These are phyloP conservation scores for Petrolisthes cinctipes DNA, from an alignment of 2,888 invertebrate genomes.

Conservation along the genomic window DNA sequence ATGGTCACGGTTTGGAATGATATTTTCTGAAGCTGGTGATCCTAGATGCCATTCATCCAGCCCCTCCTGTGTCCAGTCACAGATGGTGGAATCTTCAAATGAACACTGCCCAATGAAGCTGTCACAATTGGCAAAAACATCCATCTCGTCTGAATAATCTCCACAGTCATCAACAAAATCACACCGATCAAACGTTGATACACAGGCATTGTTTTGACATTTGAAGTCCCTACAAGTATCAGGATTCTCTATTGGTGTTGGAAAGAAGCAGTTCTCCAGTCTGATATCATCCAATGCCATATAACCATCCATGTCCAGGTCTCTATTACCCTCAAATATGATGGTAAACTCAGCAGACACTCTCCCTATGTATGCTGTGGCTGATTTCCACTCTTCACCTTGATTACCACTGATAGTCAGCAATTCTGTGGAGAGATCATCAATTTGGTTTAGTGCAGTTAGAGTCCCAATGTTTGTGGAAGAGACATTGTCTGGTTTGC, in stretches of 20 bases:
- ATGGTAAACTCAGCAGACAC: slow-evolving; percentile 29
- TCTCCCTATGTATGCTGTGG: slow-evolving; percentile 48
- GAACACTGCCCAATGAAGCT: slow-evolving; percentile 36
- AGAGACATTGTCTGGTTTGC: slow-evolving; percentile 16
- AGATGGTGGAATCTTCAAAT: slow-evolving; percentile 47
- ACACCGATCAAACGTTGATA: slow-evolving; percentile 43
- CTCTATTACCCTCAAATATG: slow-evolving; percentile 32
- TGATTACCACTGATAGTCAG: slow-evolving; percentile 24
- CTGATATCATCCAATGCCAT: slow-evolving; percentile 54
- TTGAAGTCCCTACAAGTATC: slow-evolving; percentile 19
- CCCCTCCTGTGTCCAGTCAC: slow-evolving; percentile 39
- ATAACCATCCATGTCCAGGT: slow-evolving; percentile 46
- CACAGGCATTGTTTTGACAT: slow-evolving; percentile 46
- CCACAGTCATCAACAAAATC: slow-evolving; percentile 61
- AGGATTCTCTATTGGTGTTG: slow-evolving; percentile 24
- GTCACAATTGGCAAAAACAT: slow-evolving; percentile 16
- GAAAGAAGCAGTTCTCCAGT: slow-evolving; percentile 51
- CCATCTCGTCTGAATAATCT: slow-evolving; percentile 47
- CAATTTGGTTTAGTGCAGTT: slow-evolving; percentile 9
- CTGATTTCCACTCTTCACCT: slow-evolving; percentile 48
- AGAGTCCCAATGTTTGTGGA: slow-evolving; percentile 33
- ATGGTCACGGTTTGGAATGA: slow-evolving; percentile 48
- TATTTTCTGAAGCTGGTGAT: slow-evolving; percentile 31
- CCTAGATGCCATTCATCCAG: slow-evolving; percentile 38
- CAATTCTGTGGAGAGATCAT: slow-evolving; percentile 33